Conservation (phyloP, 2,888 invertebrate species). For the Girardia tigrina region DNA sequence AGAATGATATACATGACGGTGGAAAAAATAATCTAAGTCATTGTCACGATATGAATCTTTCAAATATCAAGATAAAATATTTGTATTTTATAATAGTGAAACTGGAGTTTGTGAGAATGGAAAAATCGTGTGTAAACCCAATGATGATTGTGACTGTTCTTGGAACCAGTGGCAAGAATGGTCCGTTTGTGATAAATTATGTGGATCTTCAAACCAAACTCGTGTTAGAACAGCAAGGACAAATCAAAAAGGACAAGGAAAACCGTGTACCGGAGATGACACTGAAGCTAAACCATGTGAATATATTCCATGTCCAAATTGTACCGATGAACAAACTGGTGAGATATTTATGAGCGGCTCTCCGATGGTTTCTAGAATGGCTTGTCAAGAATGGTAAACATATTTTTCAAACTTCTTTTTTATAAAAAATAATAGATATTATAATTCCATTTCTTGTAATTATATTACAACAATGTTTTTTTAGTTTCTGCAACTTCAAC, state of each 20-base stretch:
- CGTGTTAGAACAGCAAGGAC: background rate
- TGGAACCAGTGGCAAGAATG: constrained; percentile 7
- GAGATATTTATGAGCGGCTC: background rate
- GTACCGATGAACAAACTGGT: background rate
- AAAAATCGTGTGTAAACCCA: background rate
- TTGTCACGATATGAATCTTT: too few relatives aligned
- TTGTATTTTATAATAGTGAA: background rate
- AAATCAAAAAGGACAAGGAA: background rate
- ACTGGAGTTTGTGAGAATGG: constrained; percentile 20
- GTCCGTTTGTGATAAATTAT: background rate
- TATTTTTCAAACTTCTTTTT: too few relatives aligned
- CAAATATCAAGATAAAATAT: too few relatives aligned
- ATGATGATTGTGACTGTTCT: constrained; percentile 11
- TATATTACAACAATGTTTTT: too few relatives aligned
- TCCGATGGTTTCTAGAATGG: background rate
- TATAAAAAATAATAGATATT: too few relatives aligned
- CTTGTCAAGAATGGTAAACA: constrained; percentile 9
- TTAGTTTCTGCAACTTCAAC: constrained; percentile 11
- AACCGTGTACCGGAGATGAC: background rate
- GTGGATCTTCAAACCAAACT: background rate
- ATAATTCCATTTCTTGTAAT: too few relatives aligned
- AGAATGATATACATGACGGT: too few relatives aligned
- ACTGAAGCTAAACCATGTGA: background rate
- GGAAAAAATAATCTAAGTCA: too few relatives aligned
- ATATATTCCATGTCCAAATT: background rate